Evolutionary conservation across 1,140 invertebrate species (phyloP), one percentile per base, ranked within the genome.

Genomic region (Ceratosolen solmsi): DNA sequence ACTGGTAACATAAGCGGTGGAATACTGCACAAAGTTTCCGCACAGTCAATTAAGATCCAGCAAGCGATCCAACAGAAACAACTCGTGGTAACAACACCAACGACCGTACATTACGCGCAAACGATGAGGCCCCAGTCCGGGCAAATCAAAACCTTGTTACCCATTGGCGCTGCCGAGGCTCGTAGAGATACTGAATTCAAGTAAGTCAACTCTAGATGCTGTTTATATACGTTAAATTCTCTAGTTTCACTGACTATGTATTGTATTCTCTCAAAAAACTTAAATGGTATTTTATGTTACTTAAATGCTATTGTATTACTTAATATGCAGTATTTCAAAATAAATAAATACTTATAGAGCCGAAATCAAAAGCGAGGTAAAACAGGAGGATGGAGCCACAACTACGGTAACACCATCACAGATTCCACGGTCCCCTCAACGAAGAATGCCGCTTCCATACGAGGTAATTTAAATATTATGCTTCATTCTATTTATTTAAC

Each of bases 371-470:
- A 76, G 68, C 63, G 85, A 84, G 5, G n/a, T 75, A 27, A 36
- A 84, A 1, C 88, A 90, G 56, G 88, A 89, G 72, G 87, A 90
- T 38, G 65, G 22, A 27, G 27, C 9, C 17, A 20, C 58, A 15
- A 2, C 38, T 38, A 38, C 38, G 2, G 15, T 49, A 27, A n/a
- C 86, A 85, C 7, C 36, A 68, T 15, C 84, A 84, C 82, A 86
- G 9, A 25, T 72, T 11, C 83, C 85, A 20, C 83, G 85, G 30
- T 90, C 89, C 22, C 87, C 89, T 11, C 84, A 87, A 20, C 86
- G 86, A 79, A 86, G 89, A 85, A 86, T 88, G 86, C 90, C 90
- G 15, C 86, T 89, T 74, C 86, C 89, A 68, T 91, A 90, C 54
- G 90, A 91, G 89, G 90, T 91, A 89, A 58, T 22, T 54, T 27